Conservation (phyloP, 2,888 invertebrate species). For the Sarcophaga variegata region DNA sequence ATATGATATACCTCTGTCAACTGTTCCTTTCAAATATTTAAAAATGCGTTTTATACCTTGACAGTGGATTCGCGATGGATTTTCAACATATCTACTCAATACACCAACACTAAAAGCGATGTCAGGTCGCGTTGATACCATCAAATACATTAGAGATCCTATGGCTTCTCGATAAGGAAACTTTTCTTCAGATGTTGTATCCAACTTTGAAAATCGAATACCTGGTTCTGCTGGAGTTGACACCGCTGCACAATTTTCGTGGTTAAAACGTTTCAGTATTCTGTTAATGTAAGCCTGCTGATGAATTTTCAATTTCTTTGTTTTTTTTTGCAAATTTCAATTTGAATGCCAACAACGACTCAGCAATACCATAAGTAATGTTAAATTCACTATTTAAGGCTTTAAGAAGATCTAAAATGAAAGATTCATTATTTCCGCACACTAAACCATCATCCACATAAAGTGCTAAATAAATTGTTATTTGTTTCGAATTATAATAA, state of each 20-base stretch:
- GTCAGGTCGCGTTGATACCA: too few relatives aligned
- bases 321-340: not conserved
- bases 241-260: conserved; percentile 29
- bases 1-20: not conserved
- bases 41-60: conserved; percentile 51
- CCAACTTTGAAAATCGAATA: conserved; percentile 25
- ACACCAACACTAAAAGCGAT: too few relatives aligned
- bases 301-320: not conserved
- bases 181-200: not conserved
- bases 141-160: not conserved
- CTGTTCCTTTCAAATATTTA: conserved; percentile 51
- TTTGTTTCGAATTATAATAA: too few relatives aligned
- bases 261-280: not conserved
- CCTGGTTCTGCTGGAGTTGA: conserved; percentile 39
- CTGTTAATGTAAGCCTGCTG: conserved; percentile 31
- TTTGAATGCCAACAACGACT: too few relatives aligned
- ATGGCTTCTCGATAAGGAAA: conserved; percentile 52
- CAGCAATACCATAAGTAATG: too few relatives aligned
- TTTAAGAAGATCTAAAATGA: conserved; percentile 36
- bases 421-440: conserved; percentile 11
- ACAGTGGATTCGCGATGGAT: conserved; percentile 20
- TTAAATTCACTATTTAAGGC: not conserved
- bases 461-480: conserved; percentile 67
- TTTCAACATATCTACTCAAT: too few relatives aligned
- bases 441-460: too few relatives aligned